These are phyloP conservation scores for Tonatia bakeri DNA, from an alignment of 2,113 vertebrate genomes.

Conservation along the genomic window DNA sequence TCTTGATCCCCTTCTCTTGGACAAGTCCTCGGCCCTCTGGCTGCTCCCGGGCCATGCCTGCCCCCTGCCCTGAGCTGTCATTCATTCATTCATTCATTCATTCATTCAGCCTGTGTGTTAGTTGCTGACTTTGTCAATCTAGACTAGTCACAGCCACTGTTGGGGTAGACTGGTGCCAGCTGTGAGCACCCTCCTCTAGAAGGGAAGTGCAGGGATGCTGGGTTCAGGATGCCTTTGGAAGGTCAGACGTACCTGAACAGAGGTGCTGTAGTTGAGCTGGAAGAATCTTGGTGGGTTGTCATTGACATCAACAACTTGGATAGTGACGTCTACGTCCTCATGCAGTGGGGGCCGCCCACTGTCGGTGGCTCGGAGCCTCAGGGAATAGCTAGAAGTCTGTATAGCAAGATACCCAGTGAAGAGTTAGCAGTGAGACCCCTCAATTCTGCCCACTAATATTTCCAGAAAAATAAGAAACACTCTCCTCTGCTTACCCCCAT, in stretches of 20 bases:
- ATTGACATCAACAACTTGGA: conserved; percentile 91
- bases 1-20: neutral
- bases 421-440: neutral
- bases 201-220: neutral
- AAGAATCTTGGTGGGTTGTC: conserved; percentile 96
- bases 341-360: conserved; percentile 87
- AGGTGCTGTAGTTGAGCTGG: conserved; percentile 90
- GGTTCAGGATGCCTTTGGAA: neutral
- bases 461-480: neutral
- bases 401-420: neutral
- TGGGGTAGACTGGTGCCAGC: neutral
- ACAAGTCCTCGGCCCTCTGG: neutral
- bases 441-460: neutral
- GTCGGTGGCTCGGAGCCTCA: conserved; percentile 91
- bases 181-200: neutral
- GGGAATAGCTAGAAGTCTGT: conserved; percentile 89
- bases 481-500: neutral
- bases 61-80: neutral
- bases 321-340: conserved; percentile 80
- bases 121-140: neutral
- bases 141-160: neutral
- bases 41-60: neutral
- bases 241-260: conserved; percentile 87
- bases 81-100: neutral
- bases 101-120: neutral